A percentile compares a stretch with the other conserved stretches of the same genome.
Evolutionary conservation across 2,113 vertebrate species (phyloP).

Genomic region (Tyrannus savana): DNA sequence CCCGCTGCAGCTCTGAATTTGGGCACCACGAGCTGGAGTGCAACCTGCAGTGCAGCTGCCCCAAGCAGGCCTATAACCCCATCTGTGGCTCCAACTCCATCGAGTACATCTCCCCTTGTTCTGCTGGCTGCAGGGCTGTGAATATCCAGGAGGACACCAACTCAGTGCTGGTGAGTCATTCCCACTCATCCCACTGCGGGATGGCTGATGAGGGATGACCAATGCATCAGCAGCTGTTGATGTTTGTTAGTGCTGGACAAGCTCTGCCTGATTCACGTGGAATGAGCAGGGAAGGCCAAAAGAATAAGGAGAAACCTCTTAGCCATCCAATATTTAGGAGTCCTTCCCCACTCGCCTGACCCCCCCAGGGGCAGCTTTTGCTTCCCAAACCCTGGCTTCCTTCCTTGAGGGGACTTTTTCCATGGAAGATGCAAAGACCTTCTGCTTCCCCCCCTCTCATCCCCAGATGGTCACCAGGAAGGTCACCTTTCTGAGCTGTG

Average conservation of each 20-base stretch:
- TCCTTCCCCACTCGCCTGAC: neutral
- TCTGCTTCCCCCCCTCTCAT: neutral
- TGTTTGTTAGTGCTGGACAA: neutral
- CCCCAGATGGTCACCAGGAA: neutral
- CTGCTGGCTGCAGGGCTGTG: constrained; percentile 73
- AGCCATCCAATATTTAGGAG: neutral
- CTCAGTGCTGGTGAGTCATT: constrained; percentile 27
- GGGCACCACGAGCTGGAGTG: constrained; percentile 3
- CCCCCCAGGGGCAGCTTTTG: neutral
- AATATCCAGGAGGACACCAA: fast-evolving
- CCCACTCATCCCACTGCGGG: too few species aligned
- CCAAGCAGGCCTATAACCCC: constrained; percentile 77
- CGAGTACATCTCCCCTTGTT: constrained; percentile 85
- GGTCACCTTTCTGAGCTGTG: neutral
- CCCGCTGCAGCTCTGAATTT: neutral
- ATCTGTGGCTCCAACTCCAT: constrained; percentile 77
- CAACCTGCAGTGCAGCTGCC: constrained; percentile 73
- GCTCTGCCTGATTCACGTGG: neutral
- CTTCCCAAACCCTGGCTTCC: neutral
- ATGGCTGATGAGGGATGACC: neutral
- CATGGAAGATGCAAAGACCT: neutral
- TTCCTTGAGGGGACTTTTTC: neutral
- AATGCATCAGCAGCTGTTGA: neutral
- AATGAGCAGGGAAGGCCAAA: neutral
- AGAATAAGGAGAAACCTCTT: neutral